phyloP scores from a whole-genome alignment of 2,888 invertebrate species.

The Xanthorhoe designata region DNA sequence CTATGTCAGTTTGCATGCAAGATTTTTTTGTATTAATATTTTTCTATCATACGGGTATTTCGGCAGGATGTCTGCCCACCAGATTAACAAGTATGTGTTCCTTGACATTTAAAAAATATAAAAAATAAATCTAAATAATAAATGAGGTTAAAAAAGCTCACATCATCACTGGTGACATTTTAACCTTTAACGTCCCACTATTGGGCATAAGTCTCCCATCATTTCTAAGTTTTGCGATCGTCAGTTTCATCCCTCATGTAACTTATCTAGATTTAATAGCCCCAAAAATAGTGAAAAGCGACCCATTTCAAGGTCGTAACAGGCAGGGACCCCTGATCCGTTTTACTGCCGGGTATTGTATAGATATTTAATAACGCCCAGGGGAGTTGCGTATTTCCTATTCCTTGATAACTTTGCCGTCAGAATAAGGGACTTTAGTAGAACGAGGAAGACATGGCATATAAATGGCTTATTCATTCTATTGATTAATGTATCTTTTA shows the following conservation, averaged over 20 bases:
- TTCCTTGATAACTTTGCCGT: constrained; percentile 28
- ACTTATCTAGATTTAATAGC: neutral
- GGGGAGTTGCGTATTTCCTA: constrained; percentile 28
- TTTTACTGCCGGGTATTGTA: constrained; percentile 40
- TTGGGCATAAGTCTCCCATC: too few relatives aligned
- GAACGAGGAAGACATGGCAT: constrained; percentile 19
- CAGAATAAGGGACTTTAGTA: constrained; percentile 28
- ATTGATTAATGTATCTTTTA: constrained; percentile 12
- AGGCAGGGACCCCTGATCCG: constrained; percentile 32
- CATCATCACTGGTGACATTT: too few relatives aligned
- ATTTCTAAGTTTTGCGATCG: too few relatives aligned
- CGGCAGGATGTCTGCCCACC: too few relatives aligned
- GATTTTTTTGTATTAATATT: too few relatives aligned
- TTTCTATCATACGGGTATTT: too few relatives aligned
- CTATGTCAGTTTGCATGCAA: too few relatives aligned
- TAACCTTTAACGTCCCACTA: too few relatives aligned
- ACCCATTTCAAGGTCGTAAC: constrained; percentile 35
- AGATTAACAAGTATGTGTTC: neutral
- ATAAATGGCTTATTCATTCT: constrained; percentile 17
- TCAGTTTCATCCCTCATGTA: too few relatives aligned
- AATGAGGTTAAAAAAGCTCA: too few relatives aligned
- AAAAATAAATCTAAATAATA: too few relatives aligned
- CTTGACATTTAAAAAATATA: too few relatives aligned
- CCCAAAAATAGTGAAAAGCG: neutral
- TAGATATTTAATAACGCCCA: constrained; percentile 43